A percentile compares a stretch with the other conserved stretches of the same genome.
phyloP scores from a whole-genome alignment of 2,797 vertebrate genomes.

The Alauda arvensis region DNA sequence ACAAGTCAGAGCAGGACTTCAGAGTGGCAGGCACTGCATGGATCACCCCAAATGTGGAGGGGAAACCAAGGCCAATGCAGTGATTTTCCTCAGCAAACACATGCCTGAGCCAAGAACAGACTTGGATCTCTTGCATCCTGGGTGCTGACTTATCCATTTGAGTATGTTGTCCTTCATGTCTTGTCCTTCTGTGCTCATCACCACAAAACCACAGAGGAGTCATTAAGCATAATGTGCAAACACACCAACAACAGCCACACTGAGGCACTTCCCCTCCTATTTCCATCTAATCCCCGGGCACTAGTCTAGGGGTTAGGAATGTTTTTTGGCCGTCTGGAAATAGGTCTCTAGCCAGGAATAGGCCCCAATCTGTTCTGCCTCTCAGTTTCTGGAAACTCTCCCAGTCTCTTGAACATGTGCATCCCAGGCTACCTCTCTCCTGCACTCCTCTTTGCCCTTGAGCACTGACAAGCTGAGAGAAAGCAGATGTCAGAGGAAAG shows the following conservation, averaged over 20 bases:
- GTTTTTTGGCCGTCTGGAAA: slow-evolving; percentile 54
- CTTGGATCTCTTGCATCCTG: background rate
- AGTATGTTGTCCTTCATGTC: background rate
- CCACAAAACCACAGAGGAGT: background rate
- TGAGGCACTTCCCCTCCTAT: slow-evolving; percentile 13
- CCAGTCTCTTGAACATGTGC: slow-evolving; percentile 60
- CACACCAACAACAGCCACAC: background rate
- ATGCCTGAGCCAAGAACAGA: background rate
- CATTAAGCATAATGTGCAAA: background rate
- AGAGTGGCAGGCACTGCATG: background rate
- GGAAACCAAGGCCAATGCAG: background rate
- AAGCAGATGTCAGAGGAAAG: slow-evolving; percentile 57
- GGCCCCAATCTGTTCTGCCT: slow-evolving; percentile 59
- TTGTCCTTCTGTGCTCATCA: background rate
- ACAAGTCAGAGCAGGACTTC: background rate
- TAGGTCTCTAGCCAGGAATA: slow-evolving; percentile 62
- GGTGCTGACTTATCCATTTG: background rate
- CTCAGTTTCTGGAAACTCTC: slow-evolving; percentile 58
- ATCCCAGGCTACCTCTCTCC: slow-evolving; percentile 55
- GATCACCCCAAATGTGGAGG: background rate
- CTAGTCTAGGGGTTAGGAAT: slow-evolving; percentile 52
- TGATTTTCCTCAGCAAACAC: background rate
- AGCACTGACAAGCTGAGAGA: slow-evolving; percentile 59
- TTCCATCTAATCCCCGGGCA: slow-evolving; percentile 15
- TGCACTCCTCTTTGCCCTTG: slow-evolving; percentile 54